Evolutionary conservation across 2,888 invertebrate genomes (phyloP).

Genomic region (Agriopis aurantiaria): DNA sequence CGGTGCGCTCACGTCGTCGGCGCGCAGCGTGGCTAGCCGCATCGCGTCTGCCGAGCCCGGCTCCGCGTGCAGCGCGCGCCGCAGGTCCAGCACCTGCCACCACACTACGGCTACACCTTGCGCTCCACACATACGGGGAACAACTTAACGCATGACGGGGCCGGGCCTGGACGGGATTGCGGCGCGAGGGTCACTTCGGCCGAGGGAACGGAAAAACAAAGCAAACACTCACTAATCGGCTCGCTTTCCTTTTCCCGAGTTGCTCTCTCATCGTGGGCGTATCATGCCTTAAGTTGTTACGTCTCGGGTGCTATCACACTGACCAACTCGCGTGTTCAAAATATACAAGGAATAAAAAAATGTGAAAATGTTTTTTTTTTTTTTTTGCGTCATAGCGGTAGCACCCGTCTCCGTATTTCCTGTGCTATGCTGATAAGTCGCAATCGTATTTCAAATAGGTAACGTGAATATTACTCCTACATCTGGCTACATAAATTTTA

Average conservation of each 20-base stretch:
- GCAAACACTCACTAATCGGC: slow-evolving; percentile 12
- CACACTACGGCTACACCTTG: slow-evolving; percentile 56
- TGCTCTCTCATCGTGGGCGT: slow-evolving; percentile 22
- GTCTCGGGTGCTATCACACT: slow-evolving; percentile 29
- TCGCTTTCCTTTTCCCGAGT: slow-evolving; percentile 27
- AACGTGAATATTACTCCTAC: slow-evolving; percentile 18
- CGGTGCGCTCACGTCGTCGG: slow-evolving; percentile 85
- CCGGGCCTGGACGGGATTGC: slow-evolving; percentile 12
- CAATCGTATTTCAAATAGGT: slow-evolving; percentile 12
- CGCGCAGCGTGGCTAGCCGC: slow-evolving; percentile 84
- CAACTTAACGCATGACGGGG: slow-evolving; percentile 35
- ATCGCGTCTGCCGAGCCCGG: slow-evolving; percentile 86
- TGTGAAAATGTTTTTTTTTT: no score
- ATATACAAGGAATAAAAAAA: slow-evolving; percentile 5
- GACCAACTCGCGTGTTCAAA: not conserved
- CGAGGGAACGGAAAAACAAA: slow-evolving; percentile 4
- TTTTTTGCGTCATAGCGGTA: slow-evolving; percentile 18
- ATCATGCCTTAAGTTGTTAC: slow-evolving; percentile 34
- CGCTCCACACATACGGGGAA: slow-evolving; percentile 32
- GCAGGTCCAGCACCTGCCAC: slow-evolving; percentile 92
- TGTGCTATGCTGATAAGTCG: slow-evolving; percentile 10
- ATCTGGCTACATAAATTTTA: slow-evolving; percentile 17
- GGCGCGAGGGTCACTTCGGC: slow-evolving; percentile 9
- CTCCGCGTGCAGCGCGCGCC: slow-evolving; percentile 92
- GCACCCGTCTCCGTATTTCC: slow-evolving; percentile 26